phyloP scores from a whole-genome alignment of 2,113 vertebrate species.

The Sigmodon hispidus region DNA sequence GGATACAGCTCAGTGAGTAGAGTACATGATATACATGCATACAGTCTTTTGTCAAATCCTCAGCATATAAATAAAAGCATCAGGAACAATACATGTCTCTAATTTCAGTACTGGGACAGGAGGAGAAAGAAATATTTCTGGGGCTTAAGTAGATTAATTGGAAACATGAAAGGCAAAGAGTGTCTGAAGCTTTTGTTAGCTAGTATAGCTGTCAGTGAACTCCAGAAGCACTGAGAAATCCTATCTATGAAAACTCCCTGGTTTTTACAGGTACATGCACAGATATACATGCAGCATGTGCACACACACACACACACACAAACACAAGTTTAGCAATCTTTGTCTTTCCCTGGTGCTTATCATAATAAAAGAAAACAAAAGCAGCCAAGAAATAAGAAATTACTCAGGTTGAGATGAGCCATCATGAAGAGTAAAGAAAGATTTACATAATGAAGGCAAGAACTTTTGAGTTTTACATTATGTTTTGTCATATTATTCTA shows the following conservation, averaged over 20 bases:
- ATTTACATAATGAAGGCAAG: background rate
- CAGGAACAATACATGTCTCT: background rate
- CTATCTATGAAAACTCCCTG: background rate
- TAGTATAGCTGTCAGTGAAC: background rate
- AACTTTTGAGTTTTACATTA: background rate
- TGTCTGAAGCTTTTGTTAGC: background rate
- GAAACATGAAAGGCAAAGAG: background rate
- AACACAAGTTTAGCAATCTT: background rate
- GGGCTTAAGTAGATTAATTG: background rate
- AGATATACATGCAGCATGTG: background rate
- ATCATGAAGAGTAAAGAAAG: background rate
- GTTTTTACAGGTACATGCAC: background rate
- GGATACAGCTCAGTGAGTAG: background rate
- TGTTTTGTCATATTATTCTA: background rate
- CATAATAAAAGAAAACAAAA: background rate
- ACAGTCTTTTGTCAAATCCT: background rate
- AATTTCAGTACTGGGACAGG: background rate
- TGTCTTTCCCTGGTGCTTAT: background rate
- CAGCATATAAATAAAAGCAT: background rate
- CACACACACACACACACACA: background rate
- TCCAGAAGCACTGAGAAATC: background rate
- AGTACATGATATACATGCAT: background rate
- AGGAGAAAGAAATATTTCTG: too few relatives aligned
- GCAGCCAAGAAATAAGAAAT: background rate
- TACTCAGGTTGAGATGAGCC: background rate